Evolutionary conservation across 2,797 vertebrate genomes (phyloP).

Genomic region (Coilia nasus): DNA sequence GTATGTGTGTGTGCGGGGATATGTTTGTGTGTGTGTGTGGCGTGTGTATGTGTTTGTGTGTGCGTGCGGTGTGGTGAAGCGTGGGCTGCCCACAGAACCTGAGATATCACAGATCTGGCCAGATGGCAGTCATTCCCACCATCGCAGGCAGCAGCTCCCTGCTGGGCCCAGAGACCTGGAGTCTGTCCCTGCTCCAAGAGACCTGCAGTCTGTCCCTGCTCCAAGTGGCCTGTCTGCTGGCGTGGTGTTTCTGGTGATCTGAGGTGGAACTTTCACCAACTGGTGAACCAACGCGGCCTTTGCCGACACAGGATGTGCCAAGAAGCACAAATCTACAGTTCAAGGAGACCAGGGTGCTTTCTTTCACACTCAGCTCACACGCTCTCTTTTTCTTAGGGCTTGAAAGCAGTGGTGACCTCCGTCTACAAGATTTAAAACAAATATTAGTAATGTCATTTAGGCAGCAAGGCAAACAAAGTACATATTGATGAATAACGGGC

Average conservation of each 20-base stretch:
- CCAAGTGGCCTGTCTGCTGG: neutral
- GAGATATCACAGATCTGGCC: slow-evolving; percentile 2
- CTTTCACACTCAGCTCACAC: no score
- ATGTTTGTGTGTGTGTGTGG: neutral
- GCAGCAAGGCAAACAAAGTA: no score
- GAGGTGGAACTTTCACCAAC: neutral
- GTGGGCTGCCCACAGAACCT: neutral
- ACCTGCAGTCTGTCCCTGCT: neutral
- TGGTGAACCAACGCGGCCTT: neutral
- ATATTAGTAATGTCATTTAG: no score
- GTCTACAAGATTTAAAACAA: no score
- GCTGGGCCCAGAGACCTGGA: slow-evolving; percentile 7
- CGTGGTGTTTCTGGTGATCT: neutral
- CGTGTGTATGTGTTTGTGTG: neutral
- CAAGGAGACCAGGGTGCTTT: no score
- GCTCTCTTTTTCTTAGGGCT: no score
- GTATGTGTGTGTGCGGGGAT: neutral
- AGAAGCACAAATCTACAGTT: neutral
- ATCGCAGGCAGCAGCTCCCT: neutral
- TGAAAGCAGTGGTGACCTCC: no score
- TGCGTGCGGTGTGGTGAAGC: neutral
- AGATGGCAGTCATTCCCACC: slow-evolving; percentile 16
- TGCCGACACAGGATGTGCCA: neutral
- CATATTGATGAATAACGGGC: no score
- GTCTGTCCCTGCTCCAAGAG: neutral